phyloP scores from a whole-genome alignment of 2,888 invertebrate genomes.

The Nymphalis polychloros region DNA sequence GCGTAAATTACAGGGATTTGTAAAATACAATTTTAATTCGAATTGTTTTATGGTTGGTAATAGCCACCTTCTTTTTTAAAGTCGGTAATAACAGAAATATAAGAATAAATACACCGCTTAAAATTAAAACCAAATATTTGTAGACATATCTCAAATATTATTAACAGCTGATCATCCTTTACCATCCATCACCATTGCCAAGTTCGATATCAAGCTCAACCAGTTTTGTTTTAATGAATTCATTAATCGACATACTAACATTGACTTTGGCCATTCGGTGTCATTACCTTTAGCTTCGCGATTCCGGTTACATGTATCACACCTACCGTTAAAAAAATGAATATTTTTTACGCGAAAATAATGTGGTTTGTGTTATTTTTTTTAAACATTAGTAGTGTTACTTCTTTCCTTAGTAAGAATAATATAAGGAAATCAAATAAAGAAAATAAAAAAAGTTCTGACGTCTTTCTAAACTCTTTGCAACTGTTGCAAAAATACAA shows the following conservation, averaged over 20 bases:
- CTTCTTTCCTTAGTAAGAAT: not conserved
- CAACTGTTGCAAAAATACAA: conserved; percentile 63
- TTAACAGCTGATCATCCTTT: no score
- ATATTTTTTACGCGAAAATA: conserved; percentile 15
- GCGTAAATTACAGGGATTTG: no score
- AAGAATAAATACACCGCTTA: no score
- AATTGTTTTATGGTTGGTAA: no score
- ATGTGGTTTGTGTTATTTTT: conserved; percentile 11
- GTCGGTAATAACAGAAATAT: no score
- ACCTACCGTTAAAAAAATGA: conserved; percentile 30
- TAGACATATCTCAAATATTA: no score
- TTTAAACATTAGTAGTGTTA: conserved; percentile 11
- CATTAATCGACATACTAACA: conserved; percentile 41
- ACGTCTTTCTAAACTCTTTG: conserved; percentile 59
- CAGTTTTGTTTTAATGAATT: conserved; percentile 22
- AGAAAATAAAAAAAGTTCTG: conserved; percentile 48
- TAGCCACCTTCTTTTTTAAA: no score
- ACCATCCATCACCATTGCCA: conserved; percentile 3
- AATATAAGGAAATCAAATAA: conserved; percentile 13
- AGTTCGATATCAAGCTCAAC: conserved; percentile 14
- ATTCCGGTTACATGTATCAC: conserved; percentile 38
- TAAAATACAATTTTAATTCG: no score
- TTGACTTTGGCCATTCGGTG: conserved; percentile 39
- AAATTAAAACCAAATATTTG: no score
- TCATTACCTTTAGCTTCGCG: not conserved